Evolutionary conservation across 2,113 vertebrate genomes (phyloP).

Genomic region (Thalassarche chlororhynchos): DNA sequence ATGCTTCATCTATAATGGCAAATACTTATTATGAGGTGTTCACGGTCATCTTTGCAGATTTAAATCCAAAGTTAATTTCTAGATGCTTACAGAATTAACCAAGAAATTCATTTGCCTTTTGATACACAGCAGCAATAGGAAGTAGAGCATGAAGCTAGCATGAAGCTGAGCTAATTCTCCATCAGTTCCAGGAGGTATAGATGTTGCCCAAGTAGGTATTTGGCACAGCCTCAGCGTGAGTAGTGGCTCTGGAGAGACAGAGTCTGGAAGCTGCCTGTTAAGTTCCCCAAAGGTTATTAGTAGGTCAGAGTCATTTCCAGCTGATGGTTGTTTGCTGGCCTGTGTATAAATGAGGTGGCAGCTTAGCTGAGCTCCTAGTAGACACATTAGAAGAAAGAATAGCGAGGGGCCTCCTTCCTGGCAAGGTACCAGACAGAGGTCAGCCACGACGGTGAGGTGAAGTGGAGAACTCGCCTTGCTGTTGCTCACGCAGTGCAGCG

Average conservation of each 20-base stretch:
- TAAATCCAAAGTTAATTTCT: conserved; percentile 21
- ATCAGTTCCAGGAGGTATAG: neutral
- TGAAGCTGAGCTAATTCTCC: neutral
- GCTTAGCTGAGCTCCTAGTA: neutral
- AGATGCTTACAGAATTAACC: neutral
- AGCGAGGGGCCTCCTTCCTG: neutral
- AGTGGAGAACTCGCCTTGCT: neutral
- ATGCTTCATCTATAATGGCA: neutral
- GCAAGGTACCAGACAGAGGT: neutral
- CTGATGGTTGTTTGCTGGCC: neutral
- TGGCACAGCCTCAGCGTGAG: neutral
- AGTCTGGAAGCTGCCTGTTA: neutral
- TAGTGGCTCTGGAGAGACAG: neutral
- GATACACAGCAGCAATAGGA: neutral
- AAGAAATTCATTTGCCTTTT: neutral
- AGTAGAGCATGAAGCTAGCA: neutral
- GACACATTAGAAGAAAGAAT: neutral
- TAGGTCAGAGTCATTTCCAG: neutral
- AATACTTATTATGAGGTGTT: neutral
- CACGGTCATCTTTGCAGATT: neutral
- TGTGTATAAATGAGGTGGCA: neutral
- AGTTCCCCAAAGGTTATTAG: neutral
- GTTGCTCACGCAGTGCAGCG: neutral
- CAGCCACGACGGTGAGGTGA: neutral
- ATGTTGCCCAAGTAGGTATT: neutral